Evolutionary conservation across 1,140 invertebrate genomes (phyloP), one percentile per base, ranked within the genome.

Genomic region (Plodia interpunctella): DNA sequence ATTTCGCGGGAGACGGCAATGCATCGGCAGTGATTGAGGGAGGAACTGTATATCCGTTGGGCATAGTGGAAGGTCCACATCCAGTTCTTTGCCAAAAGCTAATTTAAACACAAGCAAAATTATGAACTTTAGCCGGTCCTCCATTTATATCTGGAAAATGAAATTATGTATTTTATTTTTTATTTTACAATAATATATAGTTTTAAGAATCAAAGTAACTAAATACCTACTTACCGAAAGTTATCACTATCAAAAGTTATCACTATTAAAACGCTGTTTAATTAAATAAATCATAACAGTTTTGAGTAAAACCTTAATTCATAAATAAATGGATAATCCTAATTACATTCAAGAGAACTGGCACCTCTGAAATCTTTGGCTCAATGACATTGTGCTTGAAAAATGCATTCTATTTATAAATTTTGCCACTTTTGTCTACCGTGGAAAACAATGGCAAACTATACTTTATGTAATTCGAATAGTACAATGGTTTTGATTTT

Each of bases 21-120:
- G 85, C 86, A 88, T 87, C 6, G 86, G 86, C 2, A 88, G 60
- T 30, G 68, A 74, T 68, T 88, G 86, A 21, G 86, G 86, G 15
- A 87, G 81, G 63, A 62, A 88, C 50, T 80, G 67, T 10, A 87
- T 68, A 20, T 82, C 74, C 3, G 77, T 77, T 18, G 86, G 86
- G 61, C 83, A 87, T 73, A 76, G 49, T 21, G 86, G 86, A 20
- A 87, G 59, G 2, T 44, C n/a, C 8, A 44, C 38, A 15, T 20
- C 63, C 60, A 5, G 57, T 44, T 72, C 57, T 49, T 63, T 56
- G 53, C 56, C 19, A 5, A 25, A 25, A n/a, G 19, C 51, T 5
- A 53, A 25, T 51, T 13, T 9, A 5, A 20, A n/a, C 21, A 21
- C 19, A 2, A 53, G 20, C 0, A 44, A 44, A 32, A 51, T 2